phyloP scores from a whole-genome alignment of 2,888 invertebrate genomes.

The Agrotis puta region DNA sequence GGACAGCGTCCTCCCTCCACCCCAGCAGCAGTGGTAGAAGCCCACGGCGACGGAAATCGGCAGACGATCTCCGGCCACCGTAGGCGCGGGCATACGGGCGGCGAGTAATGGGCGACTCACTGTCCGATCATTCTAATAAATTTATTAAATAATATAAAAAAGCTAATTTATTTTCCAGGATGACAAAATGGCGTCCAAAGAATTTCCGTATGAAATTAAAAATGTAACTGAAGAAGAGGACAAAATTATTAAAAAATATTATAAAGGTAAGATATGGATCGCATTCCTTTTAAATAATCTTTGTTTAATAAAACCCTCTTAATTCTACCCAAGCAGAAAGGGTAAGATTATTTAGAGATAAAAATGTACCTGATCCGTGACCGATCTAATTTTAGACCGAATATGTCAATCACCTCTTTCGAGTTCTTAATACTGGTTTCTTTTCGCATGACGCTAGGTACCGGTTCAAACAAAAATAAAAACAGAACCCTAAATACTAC shows the following conservation, averaged over 20 bases:
- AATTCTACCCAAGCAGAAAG: neutral
- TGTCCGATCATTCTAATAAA: neutral
- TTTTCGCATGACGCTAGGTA: neutral
- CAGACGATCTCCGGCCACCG: no score
- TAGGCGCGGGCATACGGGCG: no score
- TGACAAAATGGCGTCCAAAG: constrained; percentile 52
- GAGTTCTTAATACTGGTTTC: neutral
- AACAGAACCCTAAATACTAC: no score
- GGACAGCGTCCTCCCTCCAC: no score
- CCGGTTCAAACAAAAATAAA: neutral
- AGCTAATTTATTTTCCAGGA: constrained; percentile 2
- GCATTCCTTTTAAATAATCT: neutral
- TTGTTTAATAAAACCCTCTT: neutral
- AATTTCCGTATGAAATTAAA: constrained; percentile 73
- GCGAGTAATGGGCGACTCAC: no score
- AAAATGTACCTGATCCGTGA: neutral
- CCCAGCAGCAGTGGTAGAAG: no score
- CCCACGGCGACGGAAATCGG: no score
- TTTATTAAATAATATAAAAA: neutral
- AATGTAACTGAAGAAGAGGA: constrained; percentile 77
- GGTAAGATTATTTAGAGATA: neutral
- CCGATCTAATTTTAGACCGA: neutral
- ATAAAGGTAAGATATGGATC: constrained; percentile 71
- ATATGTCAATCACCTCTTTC: neutral
- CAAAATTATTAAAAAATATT: constrained; percentile 76